Base-by-base conservation (phyloP, 2,797 vertebrate genomes). In the Sarcophilus harrisii region DNA sequence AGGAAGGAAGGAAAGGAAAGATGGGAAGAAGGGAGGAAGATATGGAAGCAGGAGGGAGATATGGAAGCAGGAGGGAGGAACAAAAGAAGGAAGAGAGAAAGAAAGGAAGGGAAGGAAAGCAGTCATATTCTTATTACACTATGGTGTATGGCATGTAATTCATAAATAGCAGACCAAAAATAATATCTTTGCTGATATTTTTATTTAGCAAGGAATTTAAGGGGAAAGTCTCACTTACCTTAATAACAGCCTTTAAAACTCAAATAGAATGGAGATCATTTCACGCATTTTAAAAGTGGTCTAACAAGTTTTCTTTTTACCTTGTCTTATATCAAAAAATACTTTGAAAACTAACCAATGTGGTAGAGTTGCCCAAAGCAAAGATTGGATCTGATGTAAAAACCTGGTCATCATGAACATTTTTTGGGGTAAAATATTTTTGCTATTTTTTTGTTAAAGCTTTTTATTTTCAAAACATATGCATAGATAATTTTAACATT, bases 251-350 rank as follows among this genome's bases (percentile, higher is more conserved):
- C 4, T 1, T 96, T 57, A 93, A 94, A 81, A 28, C 92, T 96
- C 32, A 38, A 62, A 90, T 58, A 90, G 54, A 28, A 89, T 93
- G 90, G 58, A 94, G 93, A 92, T 58, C 73, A 59, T 96, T 93
- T 95, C 90, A 96, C 81, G 52, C 29, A 92, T 96, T 97, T 97
- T 95, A 96, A 60, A 95, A 94, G n/a, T 94, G 94, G 38, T 95
- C 92, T 87, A 97, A 4, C 94, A 92, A 96, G 92, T 91, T 62
- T 93, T 32, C 45, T 94, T 94, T 93, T 97, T 92, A 95, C 93
- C 92, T 58, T 96, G 93, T 73, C 90, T 95, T 95, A 94, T 57
- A 97, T 97, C 92, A 97, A 96, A 97, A 38, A 18, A n/a, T 18
- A n/a, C 32, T 27, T n/a, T n/a, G 32, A 38, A 73, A 73, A 38